These are phyloP conservation scores for Notarius quadriscutis DNA, from an alignment of 2,113 vertebrate species.

Conservation along the genomic window DNA sequence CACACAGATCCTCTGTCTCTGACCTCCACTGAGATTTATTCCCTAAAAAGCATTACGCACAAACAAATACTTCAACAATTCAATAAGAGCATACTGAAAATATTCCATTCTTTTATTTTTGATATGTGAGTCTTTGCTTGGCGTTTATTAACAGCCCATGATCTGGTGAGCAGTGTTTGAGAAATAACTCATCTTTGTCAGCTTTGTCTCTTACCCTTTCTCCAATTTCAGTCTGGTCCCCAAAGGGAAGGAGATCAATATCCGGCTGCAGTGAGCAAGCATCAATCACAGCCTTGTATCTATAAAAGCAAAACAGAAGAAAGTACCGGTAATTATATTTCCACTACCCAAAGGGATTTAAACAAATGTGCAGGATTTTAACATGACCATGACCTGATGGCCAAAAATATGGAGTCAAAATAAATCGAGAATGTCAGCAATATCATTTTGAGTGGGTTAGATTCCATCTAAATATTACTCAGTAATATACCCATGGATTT, in stretches of 20 bases:
- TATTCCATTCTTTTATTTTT: not conserved
- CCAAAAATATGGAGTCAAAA: not conserved
- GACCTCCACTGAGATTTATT: slow-evolving; percentile 96
- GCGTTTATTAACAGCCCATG: slow-evolving; percentile 22
- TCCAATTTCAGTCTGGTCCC: slow-evolving; percentile 99
- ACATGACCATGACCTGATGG: not conserved
- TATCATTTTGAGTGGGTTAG: not conserved
- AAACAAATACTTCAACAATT: slow-evolving; percentile 6
- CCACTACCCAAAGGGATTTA: not conserved
- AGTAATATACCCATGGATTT: too few species aligned
- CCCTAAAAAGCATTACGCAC: slow-evolving; percentile 73
- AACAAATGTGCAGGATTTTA: not conserved
- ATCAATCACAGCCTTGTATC: slow-evolving; percentile 96
- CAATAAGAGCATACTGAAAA: not conserved
- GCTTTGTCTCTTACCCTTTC: slow-evolving; percentile 78
- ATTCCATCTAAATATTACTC: not conserved
- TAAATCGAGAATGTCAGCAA: not conserved
- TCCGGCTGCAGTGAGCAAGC: slow-evolving; percentile 97
- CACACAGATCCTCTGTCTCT: slow-evolving; percentile 95
- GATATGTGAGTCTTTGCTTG: slow-evolving; percentile 27
- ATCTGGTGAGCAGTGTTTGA: slow-evolving; percentile 36
- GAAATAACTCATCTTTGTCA: not conserved
- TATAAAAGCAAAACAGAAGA: slow-evolving; percentile 57
- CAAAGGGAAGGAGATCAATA: slow-evolving; percentile 93
- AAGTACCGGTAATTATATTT: not conserved